A percentile compares a stretch with the other conserved stretches of the same genome.
Evolutionary conservation across 2,797 vertebrate species (phyloP).

Genomic region (Macropodus opercularis): DNA sequence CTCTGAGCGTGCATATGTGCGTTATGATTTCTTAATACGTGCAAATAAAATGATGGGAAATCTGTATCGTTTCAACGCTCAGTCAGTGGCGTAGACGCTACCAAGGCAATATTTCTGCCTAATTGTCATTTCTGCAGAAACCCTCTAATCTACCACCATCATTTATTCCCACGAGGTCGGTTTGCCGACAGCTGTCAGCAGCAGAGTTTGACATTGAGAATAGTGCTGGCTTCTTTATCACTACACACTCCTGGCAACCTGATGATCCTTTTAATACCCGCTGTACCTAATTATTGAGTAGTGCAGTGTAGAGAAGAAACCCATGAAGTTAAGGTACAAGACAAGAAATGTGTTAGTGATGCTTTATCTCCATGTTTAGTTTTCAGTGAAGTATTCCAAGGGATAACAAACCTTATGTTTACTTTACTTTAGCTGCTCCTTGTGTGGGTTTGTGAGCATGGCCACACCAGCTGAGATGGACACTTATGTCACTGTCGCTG

Average conservation of each 20-base stretch:
- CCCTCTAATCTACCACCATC: neutral
- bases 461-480: neutral
- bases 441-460: no score
- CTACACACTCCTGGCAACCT: conserved; percentile 2
- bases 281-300: neutral
- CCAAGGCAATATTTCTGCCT: neutral
- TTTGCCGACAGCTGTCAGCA: conserved; percentile 11
- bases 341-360: neutral
- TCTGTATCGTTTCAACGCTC: neutral
- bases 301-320: neutral
- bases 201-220: neutral
- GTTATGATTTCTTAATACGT: neutral
- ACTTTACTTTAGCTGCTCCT: neutral
- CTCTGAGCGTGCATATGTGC: neutral
- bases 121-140: neutral
- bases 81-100: neutral
- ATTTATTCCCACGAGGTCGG: neutral
- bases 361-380: neutral
- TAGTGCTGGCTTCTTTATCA: neutral
- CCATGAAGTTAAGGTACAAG: neutral
- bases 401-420: neutral
- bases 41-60: no score
- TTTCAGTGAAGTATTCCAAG: neutral
- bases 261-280: neutral
- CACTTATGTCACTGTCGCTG: neutral